Evolutionary conservation across 2,113 vertebrate species (phyloP).

Genomic region (Myotis lucifugus): DNA sequence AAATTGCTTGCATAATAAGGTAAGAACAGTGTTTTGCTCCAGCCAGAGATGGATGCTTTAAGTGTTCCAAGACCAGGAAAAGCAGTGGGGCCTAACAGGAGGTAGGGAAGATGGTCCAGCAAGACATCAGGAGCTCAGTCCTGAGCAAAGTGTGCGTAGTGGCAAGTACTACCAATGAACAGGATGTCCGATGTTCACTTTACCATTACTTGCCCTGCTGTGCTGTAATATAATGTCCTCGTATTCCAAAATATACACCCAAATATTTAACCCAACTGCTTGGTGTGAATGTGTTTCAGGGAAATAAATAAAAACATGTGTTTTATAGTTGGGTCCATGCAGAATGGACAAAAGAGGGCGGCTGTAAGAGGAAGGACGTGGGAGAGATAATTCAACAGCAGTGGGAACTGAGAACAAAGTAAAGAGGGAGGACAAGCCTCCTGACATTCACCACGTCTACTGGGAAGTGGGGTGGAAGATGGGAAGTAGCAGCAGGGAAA

Average conservation of each 20-base stretch:
- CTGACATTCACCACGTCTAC: not conserved
- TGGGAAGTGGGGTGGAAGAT: not conserved
- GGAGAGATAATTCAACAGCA: not conserved
- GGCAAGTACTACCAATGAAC: not conserved
- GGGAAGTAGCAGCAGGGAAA: not conserved
- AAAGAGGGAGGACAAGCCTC: not conserved
- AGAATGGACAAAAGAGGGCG: not conserved
- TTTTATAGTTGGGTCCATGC: not conserved
- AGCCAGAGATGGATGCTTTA: not conserved
- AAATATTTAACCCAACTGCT: not conserved
- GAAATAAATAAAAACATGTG: not conserved
- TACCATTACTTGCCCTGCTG: not conserved
- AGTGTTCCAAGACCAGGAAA: not conserved
- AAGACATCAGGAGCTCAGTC: not conserved
- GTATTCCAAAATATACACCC: not conserved
- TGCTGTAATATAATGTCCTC: not conserved
- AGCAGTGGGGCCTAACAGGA: not conserved
- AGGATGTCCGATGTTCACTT: not conserved
- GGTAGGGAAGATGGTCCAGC: not conserved
- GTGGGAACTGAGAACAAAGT: not conserved
- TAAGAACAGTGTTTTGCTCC: conserved; percentile 23
- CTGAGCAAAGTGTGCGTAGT: not conserved
- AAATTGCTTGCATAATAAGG: not conserved
- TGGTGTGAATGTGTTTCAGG: not conserved
- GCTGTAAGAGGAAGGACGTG: not conserved